phyloP scores from a whole-genome alignment of 2,888 invertebrate genomes.

The Eupeodes latifasciatus region DNA sequence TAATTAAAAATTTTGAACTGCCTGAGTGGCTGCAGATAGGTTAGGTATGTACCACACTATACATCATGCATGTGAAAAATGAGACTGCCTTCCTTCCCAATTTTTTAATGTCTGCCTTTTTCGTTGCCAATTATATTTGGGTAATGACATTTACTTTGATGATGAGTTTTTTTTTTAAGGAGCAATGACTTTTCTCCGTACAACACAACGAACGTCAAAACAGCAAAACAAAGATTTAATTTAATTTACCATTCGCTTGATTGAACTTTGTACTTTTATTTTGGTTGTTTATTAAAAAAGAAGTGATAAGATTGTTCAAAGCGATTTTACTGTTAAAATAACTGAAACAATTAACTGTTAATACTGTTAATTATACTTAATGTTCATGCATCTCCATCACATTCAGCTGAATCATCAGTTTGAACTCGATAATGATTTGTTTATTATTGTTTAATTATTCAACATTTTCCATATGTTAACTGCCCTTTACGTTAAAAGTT shows the following conservation, averaged over 20 bases:
- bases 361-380: no score
- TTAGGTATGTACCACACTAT: background rate
- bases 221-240: background rate
- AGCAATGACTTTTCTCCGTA: slow-evolving; percentile 16
- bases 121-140: slow-evolving; percentile 22
- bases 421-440: no score
- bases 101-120: slow-evolving; percentile 30
- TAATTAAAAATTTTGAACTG: slow-evolving; percentile 10
- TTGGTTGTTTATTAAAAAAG: background rate
- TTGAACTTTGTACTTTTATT: slow-evolving; percentile 8
- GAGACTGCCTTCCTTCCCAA: background rate
- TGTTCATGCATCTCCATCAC: no score
- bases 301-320: background rate
- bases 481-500: no score
- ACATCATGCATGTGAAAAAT: background rate
- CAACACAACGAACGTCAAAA: background rate
- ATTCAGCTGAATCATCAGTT: no score
- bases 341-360: background rate
- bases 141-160: slow-evolving; percentile 41
- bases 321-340: no score
- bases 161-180: slow-evolving; percentile 32
- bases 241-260: background rate
- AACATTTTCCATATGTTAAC: no score
- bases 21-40: no score
- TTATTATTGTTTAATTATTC: no score